Percentiles rank a stretch among this genome's conserved stretches.
These are phyloP conservation scores for Protophormia terraenovae DNA, from an alignment of 2,888 invertebrate genomes.

Conservation along the genomic window DNA sequence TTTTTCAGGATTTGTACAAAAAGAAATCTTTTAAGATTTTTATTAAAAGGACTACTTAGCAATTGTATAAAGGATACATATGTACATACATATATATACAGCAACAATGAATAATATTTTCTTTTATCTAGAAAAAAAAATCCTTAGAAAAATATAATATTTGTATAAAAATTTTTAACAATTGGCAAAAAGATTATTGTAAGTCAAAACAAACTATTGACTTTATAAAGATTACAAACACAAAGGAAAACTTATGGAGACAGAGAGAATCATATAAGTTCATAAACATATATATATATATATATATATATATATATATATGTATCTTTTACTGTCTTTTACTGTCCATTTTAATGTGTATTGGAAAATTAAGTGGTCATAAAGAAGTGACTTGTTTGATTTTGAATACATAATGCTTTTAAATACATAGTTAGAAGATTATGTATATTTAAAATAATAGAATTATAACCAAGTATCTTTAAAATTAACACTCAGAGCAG, in stretches of 20 bases:
- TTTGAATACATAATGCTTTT: too few species aligned
- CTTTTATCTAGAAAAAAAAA: not conserved
- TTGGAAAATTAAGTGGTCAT: too few species aligned
- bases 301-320: not conserved
- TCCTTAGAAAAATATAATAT: too few species aligned
- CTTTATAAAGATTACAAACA: not conserved
- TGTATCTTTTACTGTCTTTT: not conserved
- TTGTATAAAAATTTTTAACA: constrained; percentile 36
- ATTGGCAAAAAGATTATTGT: constrained; percentile 40
- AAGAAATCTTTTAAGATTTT: not conserved
- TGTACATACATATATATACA: not conserved
- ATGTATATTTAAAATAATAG: too few species aligned
- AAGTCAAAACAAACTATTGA: constrained; percentile 23
- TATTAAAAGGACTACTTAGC: constrained; percentile 16
- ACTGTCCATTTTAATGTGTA: too few species aligned
- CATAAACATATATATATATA: not conserved
- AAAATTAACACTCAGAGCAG: too few species aligned
- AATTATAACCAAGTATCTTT: too few species aligned
- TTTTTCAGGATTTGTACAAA: not conserved
- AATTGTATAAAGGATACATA: constrained; percentile 1
- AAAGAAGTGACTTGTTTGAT: too few species aligned
- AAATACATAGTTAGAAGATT: too few species aligned
- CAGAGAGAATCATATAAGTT: too few species aligned
- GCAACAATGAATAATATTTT: not conserved
- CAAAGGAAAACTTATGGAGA: too few species aligned